Evolutionary conservation across 2,888 invertebrate species (phyloP), one percentile per base, ranked within the genome.

Genomic region (Glaucopsyche alexis): DNA sequence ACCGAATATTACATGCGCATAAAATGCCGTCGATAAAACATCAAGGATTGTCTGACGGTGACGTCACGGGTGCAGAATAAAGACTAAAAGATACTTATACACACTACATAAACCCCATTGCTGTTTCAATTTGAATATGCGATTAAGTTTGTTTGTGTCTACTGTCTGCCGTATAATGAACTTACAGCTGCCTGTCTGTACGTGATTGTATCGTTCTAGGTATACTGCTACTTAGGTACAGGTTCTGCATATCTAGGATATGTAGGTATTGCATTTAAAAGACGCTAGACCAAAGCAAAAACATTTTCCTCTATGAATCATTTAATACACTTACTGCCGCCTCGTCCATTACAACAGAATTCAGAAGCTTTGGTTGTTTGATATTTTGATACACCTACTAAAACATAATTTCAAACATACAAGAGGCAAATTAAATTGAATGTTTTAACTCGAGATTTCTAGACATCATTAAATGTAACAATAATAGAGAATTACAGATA

Each of bases 131-230:
- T 60, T 60, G 29, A 60, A 60, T 60, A 60, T 29, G 60, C 60
- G 60, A 60, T 60, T 60, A 29, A 29, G 13, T 60, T 60, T 60
- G 29, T 38, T 60, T 38, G 60, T 60, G 55, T 60, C 55, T 60
- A 60, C 55, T 60, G 60, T 29, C 60, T 60, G 60, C 4, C 29
- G 60, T 60, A 60, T 60, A 60, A 60, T 60, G 60, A 60, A 29
- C 55, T 55, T 55, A 16, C 16, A 29, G 29, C 29, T 29, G 29
- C 4, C 2, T 29, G 29, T 29, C 29, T 29, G 29, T 29, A 29
- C 29, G 29, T 29, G 29, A 29, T 29, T 29, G 29, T 29, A 29
- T 29, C 29, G 29, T 29, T 29, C 29, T 29, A 29, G 29, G 29
- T 29, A 29, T 29, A 29, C 29, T 29, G 2, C 29, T 29, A 29